Evolutionary conservation across 1,140 invertebrate genomes (phyloP).

Genomic region (Lasioglossum albipes): DNA sequence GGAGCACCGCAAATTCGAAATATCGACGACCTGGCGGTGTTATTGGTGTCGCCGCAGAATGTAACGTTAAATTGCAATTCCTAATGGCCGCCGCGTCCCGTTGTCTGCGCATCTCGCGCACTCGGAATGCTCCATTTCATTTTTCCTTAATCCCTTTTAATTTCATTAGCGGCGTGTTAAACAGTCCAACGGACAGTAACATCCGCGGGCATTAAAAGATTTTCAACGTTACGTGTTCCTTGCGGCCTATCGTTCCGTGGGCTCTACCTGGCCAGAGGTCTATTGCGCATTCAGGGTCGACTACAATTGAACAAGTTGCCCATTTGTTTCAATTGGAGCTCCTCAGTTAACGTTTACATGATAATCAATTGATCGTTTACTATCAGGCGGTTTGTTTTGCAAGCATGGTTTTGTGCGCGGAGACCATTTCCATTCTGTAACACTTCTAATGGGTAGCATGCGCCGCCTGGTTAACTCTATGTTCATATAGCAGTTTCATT

Average conservation of each 20-base stretch:
- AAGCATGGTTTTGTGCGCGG: neutral
- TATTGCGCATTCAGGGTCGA: neutral
- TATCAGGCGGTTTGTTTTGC: neutral
- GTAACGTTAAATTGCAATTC: conserved; percentile 49
- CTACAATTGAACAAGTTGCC: neutral
- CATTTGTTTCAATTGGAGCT: conserved; percentile 17
- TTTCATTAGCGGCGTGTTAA: conserved; percentile 46
- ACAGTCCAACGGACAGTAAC: conserved; percentile 26
- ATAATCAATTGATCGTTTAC: no score
- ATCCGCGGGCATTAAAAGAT: conserved; percentile 35
- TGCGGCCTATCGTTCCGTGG: conserved; percentile 16
- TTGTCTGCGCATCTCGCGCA: neutral
- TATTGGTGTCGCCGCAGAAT: conserved; percentile 34
- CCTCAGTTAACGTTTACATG: neutral
- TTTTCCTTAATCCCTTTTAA: conserved; percentile 54
- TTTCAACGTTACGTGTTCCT: conserved; percentile 20
- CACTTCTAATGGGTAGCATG: neutral
- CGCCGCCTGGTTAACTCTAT: no score
- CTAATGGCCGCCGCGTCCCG: conserved; percentile 26
- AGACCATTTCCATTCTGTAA: neutral
- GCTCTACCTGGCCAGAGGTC: neutral
- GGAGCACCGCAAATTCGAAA: conserved; percentile 26
- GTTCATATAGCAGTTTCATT: no score
- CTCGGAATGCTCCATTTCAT: conserved; percentile 35
- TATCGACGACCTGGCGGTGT: conserved; percentile 41